Evolutionary conservation across 2,888 invertebrate genomes (phyloP), one percentile per base, ranked within the genome.

Genomic region (Brachyptera risi): DNA sequence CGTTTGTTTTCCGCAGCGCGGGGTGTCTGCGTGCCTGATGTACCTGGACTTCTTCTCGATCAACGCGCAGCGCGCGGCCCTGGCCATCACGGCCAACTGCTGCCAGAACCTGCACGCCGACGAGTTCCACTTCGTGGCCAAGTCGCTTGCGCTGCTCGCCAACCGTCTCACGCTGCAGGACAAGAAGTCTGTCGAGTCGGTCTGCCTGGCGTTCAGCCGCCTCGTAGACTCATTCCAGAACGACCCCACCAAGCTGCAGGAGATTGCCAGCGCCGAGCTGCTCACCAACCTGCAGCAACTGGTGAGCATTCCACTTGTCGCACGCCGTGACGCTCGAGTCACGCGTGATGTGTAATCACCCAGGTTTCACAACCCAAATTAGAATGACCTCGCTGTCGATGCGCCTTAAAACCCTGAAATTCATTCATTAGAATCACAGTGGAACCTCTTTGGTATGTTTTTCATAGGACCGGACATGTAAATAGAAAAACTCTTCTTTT

Each of bases 11-110:
- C 76, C 78, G 60, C 77, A 93, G 92, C 87, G 93, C 68, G 98
- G 98, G 27, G 96, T 99, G 2, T 88, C 94, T 3, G 94, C 98
- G 1, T 97, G 97, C 74, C 83, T 99, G 67, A 96, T 90, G 71
- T 98, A 93, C 75, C 81, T 99, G 73, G 99, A 99, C 75, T 99
- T 99, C 82, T 99, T 99, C 80, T 96, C 97, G 50, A 96, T 97
- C 71, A 93, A 93, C 72, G 97, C 98, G 13, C 99, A 99, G 78
- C 86, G 98, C 35, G 92, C 96, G 49, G 97, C 98, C 1, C 80
- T 99, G 59, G 92, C 95, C 23, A 93, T 98, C 68, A 96, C 97
- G 0, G 96, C 98, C 60, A 99, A 99, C 76, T 99, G 98, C 76
- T 98, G 96, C 75, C 89, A 95, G 74, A 96, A 93, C 78, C 81